A percentile compares a stretch with the other conserved stretches of the same genome.
These are phyloP conservation scores for Zeuzera pyrina DNA, from an alignment of 2,888 invertebrate genomes.

Conservation along the genomic window DNA sequence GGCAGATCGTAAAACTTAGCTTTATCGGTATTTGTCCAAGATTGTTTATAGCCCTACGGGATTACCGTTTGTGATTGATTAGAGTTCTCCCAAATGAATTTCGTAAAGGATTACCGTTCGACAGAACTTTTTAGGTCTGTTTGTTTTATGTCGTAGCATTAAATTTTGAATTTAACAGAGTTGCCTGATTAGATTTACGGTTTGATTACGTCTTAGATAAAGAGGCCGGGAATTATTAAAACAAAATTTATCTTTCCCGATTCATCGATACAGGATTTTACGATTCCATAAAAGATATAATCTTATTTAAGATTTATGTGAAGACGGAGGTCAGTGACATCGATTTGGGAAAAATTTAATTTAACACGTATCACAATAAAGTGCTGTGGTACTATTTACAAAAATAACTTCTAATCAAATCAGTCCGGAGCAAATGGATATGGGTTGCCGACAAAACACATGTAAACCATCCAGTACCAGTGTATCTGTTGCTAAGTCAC, in stretches of 20 bases:
- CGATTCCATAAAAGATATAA: constrained; percentile 19
- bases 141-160: constrained; percentile 48
- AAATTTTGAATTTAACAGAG: constrained; percentile 40
- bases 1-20: constrained; percentile 58
- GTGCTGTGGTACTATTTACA: constrained; percentile 26
- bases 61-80: constrained; percentile 67
- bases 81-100: constrained; percentile 52
- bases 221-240: constrained; percentile 43
- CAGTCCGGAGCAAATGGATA: constrained; percentile 56
- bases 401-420: constrained; percentile 52
- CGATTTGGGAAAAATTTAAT: constrained; percentile 8
- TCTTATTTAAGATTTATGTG: constrained; percentile 11
- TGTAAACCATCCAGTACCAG: constrained; percentile 53
- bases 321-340: constrained; percentile 16
- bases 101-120: constrained; percentile 30
- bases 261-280: constrained; percentile 32
- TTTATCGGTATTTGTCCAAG: constrained; percentile 52
- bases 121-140: constrained; percentile 32
- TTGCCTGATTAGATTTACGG: constrained; percentile 36
- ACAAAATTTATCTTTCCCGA: constrained; percentile 32
- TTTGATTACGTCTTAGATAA: constrained; percentile 26
- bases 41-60: constrained; percentile 60
- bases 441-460: constrained; percentile 58
- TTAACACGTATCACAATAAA: constrained; percentile 14
- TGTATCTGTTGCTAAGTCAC: constrained; percentile 4